phyloP scores from a whole-genome alignment of 2,888 invertebrate species.

The Ophion obscuratus region DNA sequence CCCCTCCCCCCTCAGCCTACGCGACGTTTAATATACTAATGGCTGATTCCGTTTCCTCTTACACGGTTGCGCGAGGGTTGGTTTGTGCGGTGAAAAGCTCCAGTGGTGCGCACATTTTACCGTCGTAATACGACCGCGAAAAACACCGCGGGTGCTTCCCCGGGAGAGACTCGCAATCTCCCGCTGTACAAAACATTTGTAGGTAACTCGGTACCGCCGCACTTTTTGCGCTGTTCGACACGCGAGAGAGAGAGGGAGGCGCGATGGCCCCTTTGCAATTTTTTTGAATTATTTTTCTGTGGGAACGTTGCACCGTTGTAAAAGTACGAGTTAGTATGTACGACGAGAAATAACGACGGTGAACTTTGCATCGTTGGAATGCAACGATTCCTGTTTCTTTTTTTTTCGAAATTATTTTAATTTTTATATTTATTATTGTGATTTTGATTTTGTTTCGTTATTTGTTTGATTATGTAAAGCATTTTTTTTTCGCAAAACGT shows the following conservation, averaged over 20 bases:
- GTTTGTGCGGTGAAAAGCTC: neutral
- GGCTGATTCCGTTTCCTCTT: constrained; percentile 39
- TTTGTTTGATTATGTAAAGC: too few relatives aligned
- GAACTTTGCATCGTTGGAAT: too few relatives aligned
- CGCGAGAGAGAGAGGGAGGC: neutral
- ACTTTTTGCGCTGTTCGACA: neutral
- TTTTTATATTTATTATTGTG: too few relatives aligned
- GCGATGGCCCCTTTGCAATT: neutral
- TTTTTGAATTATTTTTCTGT: neutral
- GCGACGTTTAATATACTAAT: constrained; percentile 53
- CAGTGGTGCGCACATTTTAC: constrained; percentile 13
- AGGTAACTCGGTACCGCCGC: neutral
- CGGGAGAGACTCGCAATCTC: neutral
- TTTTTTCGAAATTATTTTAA: too few relatives aligned
- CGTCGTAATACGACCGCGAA: constrained; percentile 2
- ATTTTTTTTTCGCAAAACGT: too few relatives aligned
- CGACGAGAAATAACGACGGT: neutral
- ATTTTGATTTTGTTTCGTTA: too few relatives aligned
- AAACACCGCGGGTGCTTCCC: neutral
- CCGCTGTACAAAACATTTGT: neutral
- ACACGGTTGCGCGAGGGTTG: neutral
- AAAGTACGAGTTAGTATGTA: neutral
- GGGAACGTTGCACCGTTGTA: neutral
- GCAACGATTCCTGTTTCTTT: too few relatives aligned
- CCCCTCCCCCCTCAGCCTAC: neutral